These are phyloP conservation scores for Chaenogobius annularis DNA, from an alignment of 2,113 vertebrate genomes.

Conservation along the genomic window DNA sequence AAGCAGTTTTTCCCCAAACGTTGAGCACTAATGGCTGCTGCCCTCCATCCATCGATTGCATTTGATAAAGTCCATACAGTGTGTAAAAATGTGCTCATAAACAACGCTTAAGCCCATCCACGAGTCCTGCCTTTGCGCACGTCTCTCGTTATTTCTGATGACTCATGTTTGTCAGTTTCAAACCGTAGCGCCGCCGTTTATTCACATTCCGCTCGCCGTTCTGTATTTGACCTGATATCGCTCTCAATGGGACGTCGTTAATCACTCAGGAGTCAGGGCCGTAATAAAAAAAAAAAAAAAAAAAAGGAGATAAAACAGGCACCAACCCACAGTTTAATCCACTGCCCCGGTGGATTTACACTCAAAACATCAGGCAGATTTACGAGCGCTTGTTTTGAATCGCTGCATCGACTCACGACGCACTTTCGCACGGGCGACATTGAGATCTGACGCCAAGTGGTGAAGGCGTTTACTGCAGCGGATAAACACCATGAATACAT, in stretches of 20 bases:
- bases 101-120: no score
- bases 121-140: background rate
- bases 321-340: constrained; percentile 38
- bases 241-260: constrained; percentile 16
- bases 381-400: constrained; percentile 38
- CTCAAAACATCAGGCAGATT: constrained; percentile 60
- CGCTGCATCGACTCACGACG: background rate
- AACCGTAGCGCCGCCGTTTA: background rate
- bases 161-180: background rate
- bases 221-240: constrained; percentile 32
- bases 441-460: constrained; percentile 20
- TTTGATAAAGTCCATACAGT: no score
- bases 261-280: constrained; percentile 25
- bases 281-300: constrained; percentile 53
- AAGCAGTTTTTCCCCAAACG: no score
- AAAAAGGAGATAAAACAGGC: constrained; percentile 10
- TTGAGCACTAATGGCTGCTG: no score
- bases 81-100: no score
- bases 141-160: background rate
- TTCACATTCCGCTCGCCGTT: background rate
- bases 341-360: constrained; percentile 55
- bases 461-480: constrained; percentile 14
- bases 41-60: no score
- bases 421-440: constrained; percentile 44
- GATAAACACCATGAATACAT: constrained; percentile 33